These are phyloP conservation scores for Meloe dianella DNA, from an alignment of 2,888 invertebrate genomes.

Conservation along the genomic window DNA sequence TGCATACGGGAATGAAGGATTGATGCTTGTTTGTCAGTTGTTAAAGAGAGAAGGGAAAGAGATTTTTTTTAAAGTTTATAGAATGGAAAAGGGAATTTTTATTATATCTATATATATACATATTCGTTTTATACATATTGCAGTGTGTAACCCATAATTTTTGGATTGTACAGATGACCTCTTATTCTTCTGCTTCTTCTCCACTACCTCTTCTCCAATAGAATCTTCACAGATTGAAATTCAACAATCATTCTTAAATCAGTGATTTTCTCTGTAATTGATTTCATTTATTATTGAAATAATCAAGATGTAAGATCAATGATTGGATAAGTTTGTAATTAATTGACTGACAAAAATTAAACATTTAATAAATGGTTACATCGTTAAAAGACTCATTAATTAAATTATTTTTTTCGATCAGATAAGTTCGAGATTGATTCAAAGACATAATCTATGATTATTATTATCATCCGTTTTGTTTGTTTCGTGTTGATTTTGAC, in stretches of 20 bases:
- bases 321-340: neutral
- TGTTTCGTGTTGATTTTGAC: neutral
- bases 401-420: neutral
- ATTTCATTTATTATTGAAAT: conserved; percentile 12
- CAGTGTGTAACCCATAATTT: conserved; percentile 7
- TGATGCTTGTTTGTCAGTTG: conserved; percentile 38
- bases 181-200: neutral
- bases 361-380: conserved; percentile 12
- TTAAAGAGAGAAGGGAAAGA: conserved; percentile 22
- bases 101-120: conserved; percentile 9
- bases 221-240: neutral
- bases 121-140: neutral
- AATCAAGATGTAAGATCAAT: conserved; percentile 13
- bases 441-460: neutral
- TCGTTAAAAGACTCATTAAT: conserved; percentile 4
- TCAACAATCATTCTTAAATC: conserved; percentile 1
- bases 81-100: neutral
- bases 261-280: neutral
- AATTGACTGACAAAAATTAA: conserved; percentile 13
- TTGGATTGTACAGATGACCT: neutral
- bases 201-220: neutral
- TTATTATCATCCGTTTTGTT: neutral
- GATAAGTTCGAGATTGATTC: neutral
- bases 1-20: conserved; percentile 51
- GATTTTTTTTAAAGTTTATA: neutral